Conservation (phyloP, 2,797 vertebrate genomes). For the Cossypha caffra region DNA sequence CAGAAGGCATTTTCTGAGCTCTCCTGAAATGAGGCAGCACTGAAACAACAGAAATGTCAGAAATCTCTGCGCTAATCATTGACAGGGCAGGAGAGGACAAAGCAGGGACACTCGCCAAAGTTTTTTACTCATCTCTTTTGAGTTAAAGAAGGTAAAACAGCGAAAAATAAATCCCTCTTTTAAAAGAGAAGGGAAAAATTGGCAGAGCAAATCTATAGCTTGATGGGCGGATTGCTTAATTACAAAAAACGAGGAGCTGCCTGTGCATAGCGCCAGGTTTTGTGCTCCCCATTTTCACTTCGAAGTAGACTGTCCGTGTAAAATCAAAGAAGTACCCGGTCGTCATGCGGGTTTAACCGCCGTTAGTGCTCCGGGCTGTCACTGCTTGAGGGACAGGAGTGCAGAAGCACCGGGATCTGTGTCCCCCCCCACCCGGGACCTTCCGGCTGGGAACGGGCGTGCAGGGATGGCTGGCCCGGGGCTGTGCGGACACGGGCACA, state of each 20-base stretch:
- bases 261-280: neutral
- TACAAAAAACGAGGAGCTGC: neutral
- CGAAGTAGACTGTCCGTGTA: neutral
- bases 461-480: too few species aligned
- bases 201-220: neutral
- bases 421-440: accelerated
- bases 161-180: neutral
- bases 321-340: neutral
- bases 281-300: neutral
- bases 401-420: neutral
- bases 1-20: neutral
- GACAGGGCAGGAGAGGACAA: neutral
- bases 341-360: accelerated
- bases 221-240: neutral
- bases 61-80: slow-evolving; percentile 27
- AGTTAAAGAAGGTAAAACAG: neutral
- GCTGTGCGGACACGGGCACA: too few species aligned
- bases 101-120: neutral
- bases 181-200: neutral
- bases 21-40: neutral
- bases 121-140: neutral
- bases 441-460: too few species aligned
- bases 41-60: slow-evolving; percentile 6
- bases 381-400: neutral
- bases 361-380: accelerated